Evolutionary conservation across 2,113 vertebrate species (phyloP).

Genomic region (Eubucco bourcierii): DNA sequence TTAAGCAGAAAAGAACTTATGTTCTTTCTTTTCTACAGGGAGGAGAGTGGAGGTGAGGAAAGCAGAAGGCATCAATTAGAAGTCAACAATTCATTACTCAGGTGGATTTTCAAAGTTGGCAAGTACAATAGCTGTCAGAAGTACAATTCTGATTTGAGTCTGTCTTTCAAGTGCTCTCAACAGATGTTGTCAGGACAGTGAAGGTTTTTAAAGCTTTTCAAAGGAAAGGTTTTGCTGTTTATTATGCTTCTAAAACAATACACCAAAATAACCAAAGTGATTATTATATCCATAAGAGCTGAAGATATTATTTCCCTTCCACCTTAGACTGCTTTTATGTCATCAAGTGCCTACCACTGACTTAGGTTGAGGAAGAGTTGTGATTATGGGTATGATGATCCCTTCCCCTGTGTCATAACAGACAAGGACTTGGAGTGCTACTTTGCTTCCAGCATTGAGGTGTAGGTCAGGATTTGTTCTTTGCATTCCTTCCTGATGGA

Average conservation of each 20-base stretch:
- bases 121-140: conserved; percentile 47
- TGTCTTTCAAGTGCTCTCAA: conserved; percentile 39
- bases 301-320: neutral
- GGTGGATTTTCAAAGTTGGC: conserved; percentile 47
- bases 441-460: neutral
- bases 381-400: neutral
- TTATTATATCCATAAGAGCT: neutral
- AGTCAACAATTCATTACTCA: conserved; percentile 35
- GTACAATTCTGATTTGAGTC: conserved; percentile 16
- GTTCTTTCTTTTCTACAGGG: neutral
- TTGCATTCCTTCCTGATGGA: neutral
- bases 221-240: neutral
- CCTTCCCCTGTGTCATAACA: accelerated
- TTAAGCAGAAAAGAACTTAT: neutral
- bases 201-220: conserved; percentile 25
- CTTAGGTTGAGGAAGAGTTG: neutral
- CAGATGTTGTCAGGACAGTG: conserved; percentile 37
- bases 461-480: neutral
- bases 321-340: neutral
- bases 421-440: neutral
- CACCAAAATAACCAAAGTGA: neutral
- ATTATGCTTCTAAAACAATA: conserved; percentile 11
- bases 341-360: neutral
- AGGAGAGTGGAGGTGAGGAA: neutral
- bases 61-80: conserved; percentile 29